Percentiles rank a stretch among this genome's conserved stretches.
Evolutionary conservation across 2,797 vertebrate genomes (phyloP).

Genomic region (Amphiprion clarkii): DNA sequence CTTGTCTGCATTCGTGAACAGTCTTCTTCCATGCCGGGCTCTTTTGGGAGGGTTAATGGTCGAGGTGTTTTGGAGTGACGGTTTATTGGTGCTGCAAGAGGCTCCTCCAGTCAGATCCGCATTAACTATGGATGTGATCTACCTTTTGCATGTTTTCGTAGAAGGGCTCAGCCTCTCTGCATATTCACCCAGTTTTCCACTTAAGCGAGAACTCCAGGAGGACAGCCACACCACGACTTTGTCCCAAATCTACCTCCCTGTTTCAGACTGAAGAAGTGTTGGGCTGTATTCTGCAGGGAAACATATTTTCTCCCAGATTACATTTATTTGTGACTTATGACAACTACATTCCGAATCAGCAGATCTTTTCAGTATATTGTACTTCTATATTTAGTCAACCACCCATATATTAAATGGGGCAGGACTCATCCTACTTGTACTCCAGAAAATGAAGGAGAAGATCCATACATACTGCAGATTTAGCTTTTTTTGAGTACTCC

Average conservation of each 20-base stretch:
- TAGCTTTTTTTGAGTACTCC: too few species aligned
- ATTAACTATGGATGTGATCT: constrained; percentile 64
- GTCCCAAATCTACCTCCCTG: neutral
- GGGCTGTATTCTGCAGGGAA: too few species aligned
- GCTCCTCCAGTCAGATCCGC: constrained; percentile 32
- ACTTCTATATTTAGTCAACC: too few species aligned
- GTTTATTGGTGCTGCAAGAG: constrained; percentile 47
- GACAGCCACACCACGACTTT: neutral
- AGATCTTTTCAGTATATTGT: too few species aligned
- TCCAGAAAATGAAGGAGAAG: too few species aligned
- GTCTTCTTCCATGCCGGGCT: neutral
- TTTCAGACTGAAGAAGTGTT: too few species aligned
- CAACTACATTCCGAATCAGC: too few species aligned
- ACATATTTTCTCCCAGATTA: too few species aligned
- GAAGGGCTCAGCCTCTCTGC: neutral
- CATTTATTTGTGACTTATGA: too few species aligned
- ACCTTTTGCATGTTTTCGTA: constrained; percentile 37
- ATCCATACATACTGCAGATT: too few species aligned
- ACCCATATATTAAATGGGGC: too few species aligned
- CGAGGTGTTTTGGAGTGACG: constrained; percentile 6
- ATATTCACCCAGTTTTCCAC: constrained; percentile 5
- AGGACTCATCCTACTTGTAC: too few species aligned
- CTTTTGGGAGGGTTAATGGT: constrained; percentile 38
- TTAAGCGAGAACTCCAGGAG: neutral
- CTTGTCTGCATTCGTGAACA: neutral